Evolutionary conservation across 1,140 invertebrate genomes (phyloP).

Genomic region (Eubasilissa regina): DNA sequence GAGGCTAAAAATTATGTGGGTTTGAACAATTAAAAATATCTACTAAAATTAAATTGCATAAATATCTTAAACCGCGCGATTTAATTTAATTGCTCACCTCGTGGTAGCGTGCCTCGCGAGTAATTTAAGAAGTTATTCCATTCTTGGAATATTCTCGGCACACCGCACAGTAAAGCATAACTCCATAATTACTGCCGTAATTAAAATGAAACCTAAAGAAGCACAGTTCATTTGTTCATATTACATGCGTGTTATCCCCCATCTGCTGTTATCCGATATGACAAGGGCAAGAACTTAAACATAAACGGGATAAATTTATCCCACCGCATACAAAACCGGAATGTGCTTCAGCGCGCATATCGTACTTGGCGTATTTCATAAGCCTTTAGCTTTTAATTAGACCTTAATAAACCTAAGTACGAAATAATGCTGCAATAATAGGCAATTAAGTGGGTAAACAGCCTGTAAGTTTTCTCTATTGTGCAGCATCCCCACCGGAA

Average conservation of each 20-base stretch:
- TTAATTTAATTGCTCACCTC: background rate
- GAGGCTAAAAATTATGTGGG: too few relatives aligned
- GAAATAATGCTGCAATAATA: constrained; percentile 60
- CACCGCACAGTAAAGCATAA: constrained; percentile 25
- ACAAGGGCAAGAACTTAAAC: constrained; percentile 13
- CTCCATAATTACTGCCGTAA: constrained; percentile 25
- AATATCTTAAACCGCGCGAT: background rate
- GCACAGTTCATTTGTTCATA: constrained; percentile 24
- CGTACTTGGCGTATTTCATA: constrained; percentile 16
- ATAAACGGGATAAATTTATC: constrained; percentile 19
- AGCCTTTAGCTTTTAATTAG: constrained; percentile 60
- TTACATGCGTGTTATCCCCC: constrained; percentile 13
- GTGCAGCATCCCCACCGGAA: constrained; percentile 4
- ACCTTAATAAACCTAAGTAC: constrained; percentile 59
- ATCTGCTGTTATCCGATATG: constrained; percentile 31
- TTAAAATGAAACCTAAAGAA: constrained; percentile 44
- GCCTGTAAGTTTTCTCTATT: constrained; percentile 46
- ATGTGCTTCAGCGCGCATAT: background rate
- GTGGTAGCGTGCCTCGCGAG: background rate
- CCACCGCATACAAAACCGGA: constrained; percentile 21
- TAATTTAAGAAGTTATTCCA: constrained; percentile 27
- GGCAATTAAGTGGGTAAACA: constrained; percentile 60
- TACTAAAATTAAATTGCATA: too few relatives aligned
- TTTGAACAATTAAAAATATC: too few relatives aligned
- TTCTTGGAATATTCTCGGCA: background rate